phyloP scores from a whole-genome alignment of 2,797 vertebrate species.

The Acanthurus lineatus region DNA sequence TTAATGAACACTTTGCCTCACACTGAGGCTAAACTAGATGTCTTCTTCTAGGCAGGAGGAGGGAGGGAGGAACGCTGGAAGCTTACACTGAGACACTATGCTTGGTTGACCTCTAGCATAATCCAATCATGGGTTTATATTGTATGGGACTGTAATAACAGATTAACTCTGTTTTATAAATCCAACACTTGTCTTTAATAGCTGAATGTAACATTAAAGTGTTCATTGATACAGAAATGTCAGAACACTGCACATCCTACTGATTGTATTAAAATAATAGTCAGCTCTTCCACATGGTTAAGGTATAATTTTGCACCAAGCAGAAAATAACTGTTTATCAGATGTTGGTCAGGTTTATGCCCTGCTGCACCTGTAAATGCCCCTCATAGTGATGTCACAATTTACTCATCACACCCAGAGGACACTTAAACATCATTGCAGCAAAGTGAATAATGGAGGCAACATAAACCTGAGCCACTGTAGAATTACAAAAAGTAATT shows the following conservation, averaged over 20 bases:
- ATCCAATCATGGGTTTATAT: slow-evolving; percentile 54
- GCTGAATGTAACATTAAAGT: not conserved
- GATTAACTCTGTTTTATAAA: slow-evolving; percentile 30
- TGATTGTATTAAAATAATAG: not conserved
- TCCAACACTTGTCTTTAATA: not conserved
- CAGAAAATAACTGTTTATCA: not conserved
- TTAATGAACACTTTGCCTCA: slow-evolving; percentile 49
- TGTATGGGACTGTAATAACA: slow-evolving; percentile 22
- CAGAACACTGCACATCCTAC: not conserved
- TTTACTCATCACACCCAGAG: slow-evolving; percentile 12
- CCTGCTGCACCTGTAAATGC: not conserved
- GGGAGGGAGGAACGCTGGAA: not conserved
- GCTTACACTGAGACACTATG: slow-evolving; percentile 40
- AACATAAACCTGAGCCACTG: not conserved
- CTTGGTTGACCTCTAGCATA: slow-evolving; percentile 56
- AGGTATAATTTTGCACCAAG: not conserved
- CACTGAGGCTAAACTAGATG: slow-evolving; percentile 2
- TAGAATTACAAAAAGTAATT: slow-evolving; percentile 19
- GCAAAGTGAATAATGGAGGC: not conserved
- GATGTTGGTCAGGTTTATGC: slow-evolving; percentile 5
- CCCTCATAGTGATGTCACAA: slow-evolving; percentile 21
- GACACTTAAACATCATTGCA: slow-evolving; percentile 15
- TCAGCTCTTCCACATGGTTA: not conserved
- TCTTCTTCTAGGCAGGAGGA: slow-evolving; percentile 12
- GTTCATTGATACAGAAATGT: not conserved